phyloP scores from a whole-genome alignment of 2,113 vertebrate genomes.

The Coracopsis vasa region DNA sequence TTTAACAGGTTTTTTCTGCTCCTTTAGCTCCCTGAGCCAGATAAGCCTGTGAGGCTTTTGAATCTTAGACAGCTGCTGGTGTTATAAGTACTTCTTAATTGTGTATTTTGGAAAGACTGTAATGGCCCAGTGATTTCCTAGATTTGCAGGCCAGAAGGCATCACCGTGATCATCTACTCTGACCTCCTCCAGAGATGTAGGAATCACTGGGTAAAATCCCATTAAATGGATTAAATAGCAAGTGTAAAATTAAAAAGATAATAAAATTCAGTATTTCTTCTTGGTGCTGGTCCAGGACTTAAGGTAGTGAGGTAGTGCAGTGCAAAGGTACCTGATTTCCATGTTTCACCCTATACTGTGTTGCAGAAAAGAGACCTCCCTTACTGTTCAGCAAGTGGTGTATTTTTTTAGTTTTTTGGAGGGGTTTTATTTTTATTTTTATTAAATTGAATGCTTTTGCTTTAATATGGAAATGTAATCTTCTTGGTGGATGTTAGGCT shows the following conservation, averaged over 20 bases:
- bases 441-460: not conserved
- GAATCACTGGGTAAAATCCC: conserved; percentile 44
- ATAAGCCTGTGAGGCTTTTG: conserved; percentile 21
- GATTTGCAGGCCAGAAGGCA: conserved; percentile 50
- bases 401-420: not conserved
- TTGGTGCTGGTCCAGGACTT: conserved; percentile 14
- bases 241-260: conserved; percentile 43
- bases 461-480: not conserved
- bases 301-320: not conserved
- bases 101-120: conserved; percentile 28
- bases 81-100: conserved; percentile 57
- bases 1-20: not conserved
- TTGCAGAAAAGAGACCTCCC: not conserved
- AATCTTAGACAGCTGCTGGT: conserved; percentile 24
- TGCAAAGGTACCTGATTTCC: not conserved
- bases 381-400: not conserved
- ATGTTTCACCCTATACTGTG: not conserved
- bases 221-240: conserved; percentile 51
- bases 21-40: not conserved
- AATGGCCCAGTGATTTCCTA: conserved; percentile 52
- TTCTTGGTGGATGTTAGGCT: not conserved
- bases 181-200: conserved; percentile 21
- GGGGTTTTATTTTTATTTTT: not conserved
- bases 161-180: conserved; percentile 30
- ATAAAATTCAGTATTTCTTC: conserved; percentile 20